Percentiles rank a stretch among this genome's conserved stretches.
phyloP scores from a whole-genome alignment of 2,888 invertebrate genomes.

The Drosophila falleni region DNA sequence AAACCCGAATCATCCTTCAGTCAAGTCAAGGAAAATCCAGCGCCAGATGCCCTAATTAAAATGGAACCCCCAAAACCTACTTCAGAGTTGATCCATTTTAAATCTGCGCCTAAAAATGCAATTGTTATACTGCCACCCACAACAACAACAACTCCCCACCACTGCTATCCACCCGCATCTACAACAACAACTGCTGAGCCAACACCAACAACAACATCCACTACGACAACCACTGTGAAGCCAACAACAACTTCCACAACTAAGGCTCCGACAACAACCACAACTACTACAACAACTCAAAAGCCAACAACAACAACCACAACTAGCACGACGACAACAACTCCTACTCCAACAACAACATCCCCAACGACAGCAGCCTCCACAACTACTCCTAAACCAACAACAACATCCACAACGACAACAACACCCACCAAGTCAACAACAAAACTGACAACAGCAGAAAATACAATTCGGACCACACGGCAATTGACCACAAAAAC shows the following conservation, averaged over 20 bases:
- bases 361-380: slow-evolving; percentile 7
- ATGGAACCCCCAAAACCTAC: not conserved
- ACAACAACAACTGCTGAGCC: slow-evolving; percentile 8
- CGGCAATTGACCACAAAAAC: slow-evolving; percentile 3
- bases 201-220: slow-evolving; percentile 9
- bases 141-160: not conserved
- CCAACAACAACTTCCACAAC: not conserved
- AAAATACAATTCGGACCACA: slow-evolving; percentile 14
- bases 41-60: slow-evolving; percentile 17
- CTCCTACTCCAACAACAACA: slow-evolving; percentile 9
- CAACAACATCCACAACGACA: not conserved
- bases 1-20: not conserved
- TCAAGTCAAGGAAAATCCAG: slow-evolving; percentile 14
- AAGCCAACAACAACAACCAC: slow-evolving; percentile 1
- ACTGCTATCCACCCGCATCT: not conserved
- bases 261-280: not conserved
- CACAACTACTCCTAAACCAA: not conserved
- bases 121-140: slow-evolving; percentile 5
- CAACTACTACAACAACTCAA: not conserved
- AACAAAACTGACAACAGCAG: slow-evolving; percentile 3
- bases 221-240: not conserved
- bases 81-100: not conserved
- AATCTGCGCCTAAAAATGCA: no score
- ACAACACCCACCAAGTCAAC: slow-evolving; percentile 8
- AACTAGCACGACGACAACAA: slow-evolving; percentile 2